Conservation (phyloP, 2,797 vertebrate species). For the Alauda arvensis region DNA sequence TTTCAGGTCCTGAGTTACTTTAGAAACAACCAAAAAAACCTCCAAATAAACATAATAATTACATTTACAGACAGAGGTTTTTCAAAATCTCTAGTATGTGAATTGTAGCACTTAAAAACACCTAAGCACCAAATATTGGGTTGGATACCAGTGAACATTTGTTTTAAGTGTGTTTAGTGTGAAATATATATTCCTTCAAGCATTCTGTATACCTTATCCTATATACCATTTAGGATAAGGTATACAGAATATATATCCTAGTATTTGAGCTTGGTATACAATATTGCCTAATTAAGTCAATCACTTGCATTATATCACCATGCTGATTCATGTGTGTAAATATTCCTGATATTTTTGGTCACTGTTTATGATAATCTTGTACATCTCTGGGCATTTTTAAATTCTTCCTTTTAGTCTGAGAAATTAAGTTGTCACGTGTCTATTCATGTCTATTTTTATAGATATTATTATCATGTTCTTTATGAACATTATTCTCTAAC, state of each 20-base stretch:
- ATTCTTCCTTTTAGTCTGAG: background rate
- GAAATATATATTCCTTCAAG: background rate
- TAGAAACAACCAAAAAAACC: background rate
- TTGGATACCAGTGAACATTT: background rate
- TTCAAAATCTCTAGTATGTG: background rate
- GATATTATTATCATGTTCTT: background rate
- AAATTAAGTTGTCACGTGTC: background rate
- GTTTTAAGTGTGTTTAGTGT: background rate
- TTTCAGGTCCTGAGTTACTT: background rate
- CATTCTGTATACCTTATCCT: background rate
- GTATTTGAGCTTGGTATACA: background rate
- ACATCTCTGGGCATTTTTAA: background rate
- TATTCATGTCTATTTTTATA: background rate
- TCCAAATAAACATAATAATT: background rate
- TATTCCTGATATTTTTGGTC: background rate
- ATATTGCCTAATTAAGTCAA: background rate
- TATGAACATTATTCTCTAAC: background rate
- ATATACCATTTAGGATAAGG: background rate
- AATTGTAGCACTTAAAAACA: background rate
- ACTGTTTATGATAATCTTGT: background rate
- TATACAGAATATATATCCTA: background rate
- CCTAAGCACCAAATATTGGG: background rate
- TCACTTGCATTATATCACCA: background rate
- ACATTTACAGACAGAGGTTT: background rate
- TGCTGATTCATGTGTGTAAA: background rate